Base-by-base conservation (phyloP, 1,140 invertebrate species). In the Aphis gossypii region DNA sequence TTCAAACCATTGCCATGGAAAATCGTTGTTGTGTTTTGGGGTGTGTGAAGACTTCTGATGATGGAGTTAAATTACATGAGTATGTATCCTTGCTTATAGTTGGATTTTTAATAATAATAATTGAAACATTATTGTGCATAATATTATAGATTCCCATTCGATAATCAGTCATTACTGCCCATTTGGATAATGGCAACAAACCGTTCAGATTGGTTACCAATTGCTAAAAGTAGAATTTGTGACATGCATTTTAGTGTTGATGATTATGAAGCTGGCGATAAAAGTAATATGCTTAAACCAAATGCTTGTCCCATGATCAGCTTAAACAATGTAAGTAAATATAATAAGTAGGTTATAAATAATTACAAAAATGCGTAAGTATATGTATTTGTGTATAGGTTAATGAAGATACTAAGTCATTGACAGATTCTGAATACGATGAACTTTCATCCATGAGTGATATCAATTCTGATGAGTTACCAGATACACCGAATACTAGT, bases 101-200 rank as follows among this genome's bases (percentile, higher is more conserved):
- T 84, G 21, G 25, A 84, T 38, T 21, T 25, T 23, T 44, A 41
- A 84, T 5, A 7, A 3, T 3, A 84, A 41, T 38, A 41, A 41
- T 44, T 44, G 3, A 60, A 76, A n/a, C 11, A 76, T 68, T 30
- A 25, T 60, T 60, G 11, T 38, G 56, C 30, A 41, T n/a, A 14
- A 56, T 76, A 21, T 82, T 91, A 0, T 44, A 90, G 89, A 44
- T 90, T 90, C 6, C 54, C 89, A 7, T 56, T 60, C 25, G 35
- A 68, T 68, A 30, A 90, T 30, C 20, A 82, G 2, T 1, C 9
- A 6, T n/a, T 82, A 76, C 7, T 68, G 23, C 56, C 60, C 7
- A 30, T 44, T 91, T 91, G 90, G 56, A 48, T 82, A 30, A 76
- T 91, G 60, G 54, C 60, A 18, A 91, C 90, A 76, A 82, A 91